Evolutionary conservation across 2,113 vertebrate species (phyloP), one percentile per base, ranked within the genome.

Genomic region (Oreochromis tanganicae): DNA sequence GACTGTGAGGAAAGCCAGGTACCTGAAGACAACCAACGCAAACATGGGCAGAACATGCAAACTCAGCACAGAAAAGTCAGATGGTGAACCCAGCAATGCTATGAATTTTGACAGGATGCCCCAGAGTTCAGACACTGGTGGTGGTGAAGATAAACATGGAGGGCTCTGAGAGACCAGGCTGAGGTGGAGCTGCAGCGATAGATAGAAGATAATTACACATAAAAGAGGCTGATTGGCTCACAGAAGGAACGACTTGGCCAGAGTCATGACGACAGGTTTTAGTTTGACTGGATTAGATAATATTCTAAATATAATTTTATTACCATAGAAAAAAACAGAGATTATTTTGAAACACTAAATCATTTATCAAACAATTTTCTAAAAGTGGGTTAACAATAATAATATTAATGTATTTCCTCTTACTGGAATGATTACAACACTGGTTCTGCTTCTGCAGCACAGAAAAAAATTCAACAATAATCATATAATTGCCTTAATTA

Each of bases 121-220:
- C 19, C 0, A 0, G 0, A 68, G 36, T 68, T 38, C 36, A 68
- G 34, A 66, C 34, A 38, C 34, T 12, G 1, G 19, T 68, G 7
- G 19, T 68, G 36, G 63, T 68, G 63, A 68, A 68, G 63, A 41
- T 68, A 2, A 68, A 41, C 1, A 5, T 0, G 36, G 3, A 68
- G 63, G 34, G 63, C 19, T 68, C 63, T 41, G 63, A 68, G 34
- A 38, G 6, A 21, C 63, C 63, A 68, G 34, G 63, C 34, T 68
- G 63, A 21, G 19, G 19, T 68, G 63, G 36, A 68, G 34, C 19
- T 17, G 19, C 11, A 68, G 36, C n/a, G 10, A 21, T 13, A n/a
- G 32, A 36, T 7, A 38, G 19, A 66, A 38, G 34, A 38, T 21
- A 38, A 68, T 68, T 21, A 68, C 11, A 68, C 7, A 68, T 38